Evolutionary conservation across 2,888 invertebrate species (phyloP).

Genomic region (Lacanobia wlatinum): DNA sequence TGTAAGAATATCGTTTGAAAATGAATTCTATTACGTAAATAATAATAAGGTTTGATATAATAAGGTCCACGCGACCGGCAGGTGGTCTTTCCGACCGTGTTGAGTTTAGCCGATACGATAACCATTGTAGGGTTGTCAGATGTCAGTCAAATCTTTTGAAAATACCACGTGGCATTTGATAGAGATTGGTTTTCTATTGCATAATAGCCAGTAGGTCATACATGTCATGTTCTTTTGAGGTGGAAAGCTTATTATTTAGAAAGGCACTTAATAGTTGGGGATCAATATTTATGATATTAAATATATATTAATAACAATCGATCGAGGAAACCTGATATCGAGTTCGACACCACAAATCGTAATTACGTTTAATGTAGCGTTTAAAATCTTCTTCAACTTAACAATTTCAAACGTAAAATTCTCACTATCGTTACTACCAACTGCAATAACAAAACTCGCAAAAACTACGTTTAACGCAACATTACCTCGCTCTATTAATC

Average conservation of each 20-base stretch:
- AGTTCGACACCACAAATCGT: background rate
- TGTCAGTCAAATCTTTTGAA: conserved; percentile 48
- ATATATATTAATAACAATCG: background rate
- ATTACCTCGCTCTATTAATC: conserved; percentile 61
- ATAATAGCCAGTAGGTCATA: conserved; percentile 18
- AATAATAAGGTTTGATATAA: conserved; percentile 37
- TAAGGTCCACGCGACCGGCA: conserved; percentile 65
- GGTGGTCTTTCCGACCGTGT: conserved; percentile 61
- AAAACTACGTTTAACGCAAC: conserved; percentile 40
- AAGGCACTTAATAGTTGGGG: no score
- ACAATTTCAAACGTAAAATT: background rate
- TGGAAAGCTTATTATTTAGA: conserved; percentile 8
- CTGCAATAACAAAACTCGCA: conserved; percentile 11
- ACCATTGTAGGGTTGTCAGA: conserved; percentile 59
- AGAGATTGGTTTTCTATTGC: conserved; percentile 9
- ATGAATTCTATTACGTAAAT: conserved; percentile 47
- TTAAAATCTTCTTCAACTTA: background rate
- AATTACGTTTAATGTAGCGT: background rate
- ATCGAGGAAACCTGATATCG: background rate
- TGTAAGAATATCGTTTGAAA: conserved; percentile 32
- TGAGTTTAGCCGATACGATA: conserved; percentile 35
- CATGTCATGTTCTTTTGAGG: background rate
- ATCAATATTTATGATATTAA: no score
- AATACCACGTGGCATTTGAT: conserved; percentile 46
- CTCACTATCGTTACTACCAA: conserved; percentile 31